Conservation (phyloP, 2,113 vertebrate species). For the Myrmophylax atrothorax region DNA sequence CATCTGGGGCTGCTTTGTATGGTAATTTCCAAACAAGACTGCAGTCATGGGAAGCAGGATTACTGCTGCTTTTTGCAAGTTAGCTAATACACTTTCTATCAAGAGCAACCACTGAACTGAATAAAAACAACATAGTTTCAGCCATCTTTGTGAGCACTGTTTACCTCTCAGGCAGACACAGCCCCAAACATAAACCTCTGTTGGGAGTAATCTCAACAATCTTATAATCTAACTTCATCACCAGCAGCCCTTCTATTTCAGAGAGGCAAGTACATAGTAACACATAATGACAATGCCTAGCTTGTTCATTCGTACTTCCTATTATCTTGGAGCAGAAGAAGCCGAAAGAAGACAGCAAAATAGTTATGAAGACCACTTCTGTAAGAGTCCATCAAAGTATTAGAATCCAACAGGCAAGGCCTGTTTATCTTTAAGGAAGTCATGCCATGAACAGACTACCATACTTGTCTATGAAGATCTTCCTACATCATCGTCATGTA, state of each 20-base stretch:
- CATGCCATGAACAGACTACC: rapidly evolving
- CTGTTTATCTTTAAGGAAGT: not conserved
- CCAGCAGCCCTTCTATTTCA: not conserved
- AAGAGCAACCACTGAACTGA: not conserved
- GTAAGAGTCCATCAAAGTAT: not conserved
- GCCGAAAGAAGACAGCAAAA: not conserved
- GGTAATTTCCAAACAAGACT: not conserved
- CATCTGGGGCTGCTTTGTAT: not conserved
- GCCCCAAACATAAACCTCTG: not conserved
- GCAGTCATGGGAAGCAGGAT: not conserved
- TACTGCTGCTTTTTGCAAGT: not conserved
- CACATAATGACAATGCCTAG: not conserved
- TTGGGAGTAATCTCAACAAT: not conserved
- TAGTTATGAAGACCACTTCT: not conserved
- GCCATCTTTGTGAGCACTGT: not conserved
- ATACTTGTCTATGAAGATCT: not conserved
- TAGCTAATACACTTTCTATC: not conserved
- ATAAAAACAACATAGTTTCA: not conserved
- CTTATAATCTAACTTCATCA: not conserved
- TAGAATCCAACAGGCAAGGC: not conserved
- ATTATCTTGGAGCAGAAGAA: not conserved
- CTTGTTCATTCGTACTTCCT: not conserved
- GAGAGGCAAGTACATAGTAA: not conserved
- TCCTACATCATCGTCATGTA: rapidly evolving
- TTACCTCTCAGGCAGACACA: not conserved